Percentiles rank a stretch among this genome's conserved stretches.
phyloP scores from a whole-genome alignment of 1,140 invertebrate genomes.

The Eriosoma lanigerum region DNA sequence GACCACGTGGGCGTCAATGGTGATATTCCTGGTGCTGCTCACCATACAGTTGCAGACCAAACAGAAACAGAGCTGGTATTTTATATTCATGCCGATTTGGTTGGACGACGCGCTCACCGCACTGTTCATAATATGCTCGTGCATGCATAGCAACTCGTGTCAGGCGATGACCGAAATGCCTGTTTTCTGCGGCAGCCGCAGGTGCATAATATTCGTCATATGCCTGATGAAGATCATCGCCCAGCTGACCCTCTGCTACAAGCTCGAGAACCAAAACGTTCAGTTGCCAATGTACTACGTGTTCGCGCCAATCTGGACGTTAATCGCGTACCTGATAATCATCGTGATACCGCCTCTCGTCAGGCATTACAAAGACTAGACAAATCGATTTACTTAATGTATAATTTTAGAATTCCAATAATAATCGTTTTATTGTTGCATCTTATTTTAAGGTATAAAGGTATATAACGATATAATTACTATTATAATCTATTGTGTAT shows the following conservation, averaged over 20 bases:
- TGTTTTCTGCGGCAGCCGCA: slow-evolving; percentile 13
- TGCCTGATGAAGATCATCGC: slow-evolving; percentile 46
- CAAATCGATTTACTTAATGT: neutral
- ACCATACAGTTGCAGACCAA: slow-evolving; percentile 44
- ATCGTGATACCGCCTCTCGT: slow-evolving; percentile 13
- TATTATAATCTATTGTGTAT: too few species aligned
- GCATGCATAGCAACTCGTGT: slow-evolving; percentile 42
- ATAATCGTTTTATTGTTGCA: too few species aligned
- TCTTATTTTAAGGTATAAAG: too few species aligned
- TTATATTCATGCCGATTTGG: slow-evolving; percentile 48
- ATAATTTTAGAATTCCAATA: too few species aligned
- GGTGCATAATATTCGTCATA: slow-evolving; percentile 39
- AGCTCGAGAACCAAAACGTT: slow-evolving; percentile 21
- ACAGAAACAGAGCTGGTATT: slow-evolving; percentile 40
- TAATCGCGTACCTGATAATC: slow-evolving; percentile 33
- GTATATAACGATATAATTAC: too few species aligned
- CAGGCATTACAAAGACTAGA: slow-evolving; percentile 39
- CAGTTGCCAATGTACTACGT: slow-evolving; percentile 39
- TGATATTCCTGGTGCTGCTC: slow-evolving; percentile 42
- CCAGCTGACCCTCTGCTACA: slow-evolving; percentile 11
- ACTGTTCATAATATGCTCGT: slow-evolving; percentile 35
- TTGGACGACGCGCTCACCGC: slow-evolving; percentile 40
- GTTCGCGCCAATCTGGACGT: slow-evolving; percentile 32
- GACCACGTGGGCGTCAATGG: slow-evolving; percentile 48
- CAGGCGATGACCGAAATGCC: slow-evolving; percentile 33